Percentiles rank a stretch among this genome's conserved stretches.
Conservation (phyloP, 2,113 vertebrate species). For the Mixornis gularis region DNA sequence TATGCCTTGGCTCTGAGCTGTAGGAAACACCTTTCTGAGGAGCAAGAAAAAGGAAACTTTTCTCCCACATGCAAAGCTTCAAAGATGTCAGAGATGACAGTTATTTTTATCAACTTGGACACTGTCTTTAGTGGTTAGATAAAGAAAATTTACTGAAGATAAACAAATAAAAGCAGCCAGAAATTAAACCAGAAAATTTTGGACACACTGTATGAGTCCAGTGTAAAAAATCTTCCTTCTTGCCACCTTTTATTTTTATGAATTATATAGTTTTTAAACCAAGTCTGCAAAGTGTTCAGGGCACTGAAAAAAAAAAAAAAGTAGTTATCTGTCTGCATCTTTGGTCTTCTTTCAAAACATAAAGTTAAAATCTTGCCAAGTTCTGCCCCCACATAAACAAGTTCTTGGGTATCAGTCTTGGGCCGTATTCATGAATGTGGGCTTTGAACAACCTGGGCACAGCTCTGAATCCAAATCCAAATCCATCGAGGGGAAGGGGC, state of each 20-base stretch:
- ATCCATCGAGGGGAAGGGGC: background rate
- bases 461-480: background rate
- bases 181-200: background rate
- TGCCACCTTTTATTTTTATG: background rate
- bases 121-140: background rate
- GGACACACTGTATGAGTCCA: background rate
- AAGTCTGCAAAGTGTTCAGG: background rate
- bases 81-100: background rate
- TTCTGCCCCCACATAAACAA: background rate
- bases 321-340: background rate
- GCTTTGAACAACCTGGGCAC: background rate
- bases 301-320: background rate
- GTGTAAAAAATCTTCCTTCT: background rate
- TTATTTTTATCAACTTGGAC: background rate
- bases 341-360: background rate
- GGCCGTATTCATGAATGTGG: background rate
- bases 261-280: background rate
- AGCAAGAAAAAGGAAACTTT: background rate
- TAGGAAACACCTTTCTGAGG: constrained; percentile 41
- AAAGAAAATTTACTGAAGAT: background rate
- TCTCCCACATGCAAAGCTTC: background rate
- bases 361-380: background rate
- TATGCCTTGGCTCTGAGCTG: background rate
- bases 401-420: background rate
- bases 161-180: background rate